Base-by-base conservation (phyloP, 2,113 vertebrate genomes). In the Sinocyclocheilus grahami region DNA sequence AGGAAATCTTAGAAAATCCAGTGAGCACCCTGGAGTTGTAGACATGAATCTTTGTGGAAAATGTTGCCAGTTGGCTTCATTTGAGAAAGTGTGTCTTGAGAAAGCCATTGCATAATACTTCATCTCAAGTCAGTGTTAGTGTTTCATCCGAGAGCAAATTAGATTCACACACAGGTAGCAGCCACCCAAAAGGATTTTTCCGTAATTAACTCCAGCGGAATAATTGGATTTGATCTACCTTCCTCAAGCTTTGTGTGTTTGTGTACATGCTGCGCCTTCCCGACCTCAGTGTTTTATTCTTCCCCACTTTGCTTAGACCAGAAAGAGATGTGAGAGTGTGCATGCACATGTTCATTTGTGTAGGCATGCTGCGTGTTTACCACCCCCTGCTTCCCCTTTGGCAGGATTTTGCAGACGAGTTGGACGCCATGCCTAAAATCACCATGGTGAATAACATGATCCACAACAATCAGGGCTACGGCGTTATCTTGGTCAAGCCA, bases 401-500 rank as follows among this genome's bases (percentile, higher is more conserved):
- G 5, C 75, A 99, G 97, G 97, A 98, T 92, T 98, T 99, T 89
- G 94, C 96, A 42, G 95, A 96, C 87, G 95, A 97, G 71, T 90
- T 96, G 86, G 96, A 96, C 27, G 95, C 94, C 30, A 92, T 95
- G 83, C 97, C 98, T 0, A 95, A 94, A 87, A 97, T 99, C 93
- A 96, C 95, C 80, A 96, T 99, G 97, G 93, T 96, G 85, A 97
- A 97, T 90, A 99, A 99, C 6, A 79, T 97, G 16, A 97, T 99
- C 88, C 97, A 99, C 90, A 99, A 99, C 88, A 99, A 99, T 10
- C 97, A 98, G 90, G 96, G 97, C 42, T 99, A 97, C 6, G 98
- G 96, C 0, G 95, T 99, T 67, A 96, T 98, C 88, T 90, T 99
- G 85, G 97, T 99, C 89, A 98, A 97, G 88, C 95, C 97, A 58